phyloP scores from a whole-genome alignment of 2,113 vertebrate genomes.

The Indicator maculatus region DNA sequence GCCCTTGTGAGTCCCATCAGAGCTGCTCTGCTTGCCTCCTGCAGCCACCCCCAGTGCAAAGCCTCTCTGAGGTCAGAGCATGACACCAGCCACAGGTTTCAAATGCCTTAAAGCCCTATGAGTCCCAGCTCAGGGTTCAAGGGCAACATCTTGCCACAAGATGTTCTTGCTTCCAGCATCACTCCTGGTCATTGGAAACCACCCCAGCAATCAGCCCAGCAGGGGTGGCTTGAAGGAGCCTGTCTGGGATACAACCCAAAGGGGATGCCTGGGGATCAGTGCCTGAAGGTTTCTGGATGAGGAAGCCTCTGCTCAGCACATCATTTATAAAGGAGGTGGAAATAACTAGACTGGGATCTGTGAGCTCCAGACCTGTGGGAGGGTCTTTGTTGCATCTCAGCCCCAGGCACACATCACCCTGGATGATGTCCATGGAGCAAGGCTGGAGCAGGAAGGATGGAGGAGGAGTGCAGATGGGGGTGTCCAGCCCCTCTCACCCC shows the following conservation, averaged over 20 bases:
- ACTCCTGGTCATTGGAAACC: neutral
- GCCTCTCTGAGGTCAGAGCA: neutral
- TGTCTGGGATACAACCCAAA: neutral
- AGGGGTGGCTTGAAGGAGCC: neutral
- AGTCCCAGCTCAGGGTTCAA: neutral
- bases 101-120: neutral
- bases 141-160: neutral
- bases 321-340: neutral
- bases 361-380: neutral
- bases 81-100: neutral
- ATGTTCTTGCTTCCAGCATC: neutral
- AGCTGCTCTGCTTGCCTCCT: neutral
- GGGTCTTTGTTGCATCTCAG: neutral
- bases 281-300: neutral
- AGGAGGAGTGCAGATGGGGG: neutral
- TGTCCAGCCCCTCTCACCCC: neutral
- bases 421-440: neutral
- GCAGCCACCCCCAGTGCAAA: neutral
- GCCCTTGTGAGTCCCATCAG: neutral
- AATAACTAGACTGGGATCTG: neutral
- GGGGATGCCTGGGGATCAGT: neutral
- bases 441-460: neutral
- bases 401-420: neutral
- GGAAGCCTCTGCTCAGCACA: neutral
- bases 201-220: fast-evolving